Percentiles rank a stretch among this genome's conserved stretches.
These are phyloP conservation scores for Pholis gunnellus DNA, from an alignment of 2,113 vertebrate species.

Conservation along the genomic window DNA sequence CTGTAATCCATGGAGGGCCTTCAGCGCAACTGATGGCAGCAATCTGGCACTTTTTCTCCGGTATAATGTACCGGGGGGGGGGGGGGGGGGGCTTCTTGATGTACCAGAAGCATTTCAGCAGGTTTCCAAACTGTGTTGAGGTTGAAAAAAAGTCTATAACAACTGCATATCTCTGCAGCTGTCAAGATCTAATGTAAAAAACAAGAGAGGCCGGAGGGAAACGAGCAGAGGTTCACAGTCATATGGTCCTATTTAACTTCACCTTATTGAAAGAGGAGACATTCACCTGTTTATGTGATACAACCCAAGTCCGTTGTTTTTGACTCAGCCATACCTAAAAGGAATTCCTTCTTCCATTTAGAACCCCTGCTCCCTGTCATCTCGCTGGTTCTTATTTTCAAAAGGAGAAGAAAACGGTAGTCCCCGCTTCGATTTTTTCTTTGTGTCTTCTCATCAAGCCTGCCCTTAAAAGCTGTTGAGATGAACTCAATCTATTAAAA, in stretches of 20 bases:
- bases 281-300: neutral
- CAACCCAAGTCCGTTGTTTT: neutral
- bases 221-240: neutral
- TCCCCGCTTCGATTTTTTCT: neutral
- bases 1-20: slow-evolving; percentile 54
- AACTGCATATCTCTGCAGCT: slow-evolving; percentile 1
- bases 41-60: slow-evolving; percentile 9
- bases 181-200: slow-evolving; percentile 22
- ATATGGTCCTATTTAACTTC: neutral
- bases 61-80: neutral
- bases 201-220: neutral
- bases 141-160: slow-evolving; percentile 18
- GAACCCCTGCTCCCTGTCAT: neutral
- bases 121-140: slow-evolving; percentile 20
- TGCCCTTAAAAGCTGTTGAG: slow-evolving; percentile 16
- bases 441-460: neutral
- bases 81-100: neutral
- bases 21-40: neutral
- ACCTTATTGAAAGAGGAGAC: neutral
- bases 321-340: neutral
- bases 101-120: slow-evolving; percentile 5
- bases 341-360: neutral
- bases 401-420: neutral
- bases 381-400: neutral
- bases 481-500: slow-evolving; percentile 17